Evolutionary conservation across 2,888 invertebrate genomes (phyloP), one percentile per base, ranked within the genome.

Genomic region (Athalia rosae): DNA sequence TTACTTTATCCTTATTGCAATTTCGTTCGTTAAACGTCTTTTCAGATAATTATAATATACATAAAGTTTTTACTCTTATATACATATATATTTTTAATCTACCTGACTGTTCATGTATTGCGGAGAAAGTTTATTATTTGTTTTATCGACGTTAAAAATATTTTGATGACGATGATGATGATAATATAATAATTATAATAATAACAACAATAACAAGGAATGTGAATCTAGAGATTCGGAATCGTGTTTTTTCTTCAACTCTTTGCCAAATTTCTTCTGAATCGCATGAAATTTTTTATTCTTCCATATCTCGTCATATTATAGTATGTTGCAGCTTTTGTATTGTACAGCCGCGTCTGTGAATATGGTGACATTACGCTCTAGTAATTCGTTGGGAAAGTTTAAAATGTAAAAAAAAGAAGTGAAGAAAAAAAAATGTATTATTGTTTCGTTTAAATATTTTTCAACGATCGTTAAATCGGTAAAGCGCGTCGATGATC

Each of bases 281-380:
- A 28, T 28, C 28, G 28, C 28, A 2, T 28, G 28, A 2, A 28
- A 28, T 28, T 28, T 2, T 28, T 28, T 28, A n/a, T 28, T 28
- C n/a, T n/a, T n/a, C n/a, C 28, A 28, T 28, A 28, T 28, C 28
- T 28, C n/a, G n/a, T n/a, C n/a, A n/a, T n/a, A n/a, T n/a, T n/a
- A n/a, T n/a, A n/a, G n/a, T n/a, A n/a, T n/a, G n/a, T n/a, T n/a
- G n/a, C n/a, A n/a, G n/a, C n/a, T n/a, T n/a, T n/a, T n/a, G n/a
- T n/a, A n/a, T 28, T 28, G 28, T 28, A 28, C 28, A n/a, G n/a
- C n/a, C n/a, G n/a, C 28, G 9, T 45, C 45, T 71, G 58, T 15
- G 58, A 71, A 45, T 58, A 15, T 71, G 71, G 71, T 43, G 56
- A 71, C 71, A 71, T 43, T 58, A 71, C 58, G 71, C 71, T 71